Evolutionary conservation across 1,140 invertebrate species (phyloP), one percentile per base, ranked within the genome.

Genomic region (Drosophila teissieri): DNA sequence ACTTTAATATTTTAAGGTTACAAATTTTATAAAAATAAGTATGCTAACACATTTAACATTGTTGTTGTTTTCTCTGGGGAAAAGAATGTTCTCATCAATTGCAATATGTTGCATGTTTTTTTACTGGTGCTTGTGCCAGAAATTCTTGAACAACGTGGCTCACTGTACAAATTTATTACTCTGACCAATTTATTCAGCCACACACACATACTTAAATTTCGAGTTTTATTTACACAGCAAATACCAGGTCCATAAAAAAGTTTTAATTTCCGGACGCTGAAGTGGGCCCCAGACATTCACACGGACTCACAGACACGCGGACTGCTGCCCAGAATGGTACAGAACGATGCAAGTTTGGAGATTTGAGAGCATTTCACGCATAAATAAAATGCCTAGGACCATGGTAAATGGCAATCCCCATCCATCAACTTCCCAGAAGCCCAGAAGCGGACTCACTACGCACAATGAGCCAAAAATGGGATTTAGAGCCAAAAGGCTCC

Each of bases 301-400:
- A 37, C 48, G 45, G 11, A 73, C 54, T 8, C 27, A 48, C 52
- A 61, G 57, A 57, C 61, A 61, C n/a, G 15, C 37, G 27, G 37
- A 62, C 73, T 51, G 57, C 27, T 7, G 15, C 14, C 56, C 68
- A 48, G 49, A 54, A 52, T 39, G 19, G 45, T 58, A 65, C 39
- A 54, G 48, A 70, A 49, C 56, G 73, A 57, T 63, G 62, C 72
- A 60, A 62, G 78, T 72, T 77, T n/a, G 31, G 46, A 57, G 68
- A 77, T 81, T 78, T 77, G 45, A 69, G 64, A 78, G 74, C 73
- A 76, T 81, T 83, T 69, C 60, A 70, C 74, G 78, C 78, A 78
- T 81, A 83, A 83, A 83, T 81, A 83, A 83, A 74, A 82, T 55
- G 60, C 75, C 75, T 65, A 42, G 69, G 61, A 61, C 63, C 24